Conservation (phyloP, 2,797 vertebrate species). For the Halcyon chelicuti region DNA sequence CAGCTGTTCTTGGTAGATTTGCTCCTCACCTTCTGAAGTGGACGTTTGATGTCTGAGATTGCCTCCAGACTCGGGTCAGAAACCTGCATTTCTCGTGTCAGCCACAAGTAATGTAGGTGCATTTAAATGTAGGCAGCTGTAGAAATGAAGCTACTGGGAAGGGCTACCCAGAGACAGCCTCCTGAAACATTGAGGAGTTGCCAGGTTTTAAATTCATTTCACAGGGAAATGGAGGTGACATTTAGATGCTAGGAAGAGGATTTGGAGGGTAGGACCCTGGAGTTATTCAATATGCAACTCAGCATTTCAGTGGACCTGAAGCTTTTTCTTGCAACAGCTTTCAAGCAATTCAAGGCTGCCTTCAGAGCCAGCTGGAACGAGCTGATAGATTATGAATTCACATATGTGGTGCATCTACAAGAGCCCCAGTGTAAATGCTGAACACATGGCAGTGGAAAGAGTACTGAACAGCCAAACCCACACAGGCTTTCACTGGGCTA, state of each 20-base stretch:
- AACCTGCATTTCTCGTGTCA: neutral
- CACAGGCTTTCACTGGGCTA: neutral
- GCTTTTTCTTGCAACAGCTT: neutral
- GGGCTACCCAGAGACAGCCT: neutral
- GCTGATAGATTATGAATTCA: neutral
- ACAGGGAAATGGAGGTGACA: neutral
- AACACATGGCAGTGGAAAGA: neutral
- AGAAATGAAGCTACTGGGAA: neutral
- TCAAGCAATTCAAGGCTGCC: neutral
- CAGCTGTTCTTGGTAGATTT: neutral
- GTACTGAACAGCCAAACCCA: neutral
- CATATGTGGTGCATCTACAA: accelerated
- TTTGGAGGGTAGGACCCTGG: neutral
- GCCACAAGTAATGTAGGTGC: neutral
- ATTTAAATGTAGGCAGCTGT: neutral
- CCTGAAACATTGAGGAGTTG: neutral
- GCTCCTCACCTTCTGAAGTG: neutral
- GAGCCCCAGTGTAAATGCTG: neutral
- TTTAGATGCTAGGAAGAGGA: neutral
- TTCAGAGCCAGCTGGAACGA: neutral
- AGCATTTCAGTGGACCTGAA: neutral
- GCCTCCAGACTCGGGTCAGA: neutral
- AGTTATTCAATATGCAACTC: neutral
- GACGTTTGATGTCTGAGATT: neutral
- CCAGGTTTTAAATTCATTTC: neutral